Conservation (phyloP, 1,140 invertebrate species). For the Semibalanus balanoides region DNA sequence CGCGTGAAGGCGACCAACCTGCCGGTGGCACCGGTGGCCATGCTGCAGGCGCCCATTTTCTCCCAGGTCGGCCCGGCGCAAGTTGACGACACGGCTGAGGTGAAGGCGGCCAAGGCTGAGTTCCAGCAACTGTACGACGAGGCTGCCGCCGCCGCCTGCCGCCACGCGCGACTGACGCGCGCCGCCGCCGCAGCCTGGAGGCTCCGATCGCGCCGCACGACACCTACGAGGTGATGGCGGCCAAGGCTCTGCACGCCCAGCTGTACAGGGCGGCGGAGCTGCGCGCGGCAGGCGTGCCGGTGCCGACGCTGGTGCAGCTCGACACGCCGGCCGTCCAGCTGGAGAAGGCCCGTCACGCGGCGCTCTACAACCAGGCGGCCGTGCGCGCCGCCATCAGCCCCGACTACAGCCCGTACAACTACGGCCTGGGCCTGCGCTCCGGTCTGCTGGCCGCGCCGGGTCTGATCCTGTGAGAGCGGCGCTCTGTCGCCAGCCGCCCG, state of each 20-base stretch:
- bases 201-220: neutral
- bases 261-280: neutral
- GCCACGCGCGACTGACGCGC: constrained; percentile 1
- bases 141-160: constrained; percentile 7
- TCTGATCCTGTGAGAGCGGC: no score
- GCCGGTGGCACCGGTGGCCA: constrained; percentile 14
- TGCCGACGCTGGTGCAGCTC: constrained; percentile 12
- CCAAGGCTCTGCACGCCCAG: constrained; percentile 15
- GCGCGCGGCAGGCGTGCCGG: neutral
- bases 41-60: neutral
- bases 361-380: neutral
- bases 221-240: constrained; percentile 13
- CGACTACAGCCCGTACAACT: no score
- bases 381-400: neutral
- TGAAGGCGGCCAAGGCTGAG: constrained; percentile 10
- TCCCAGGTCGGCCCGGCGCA: constrained; percentile 7
- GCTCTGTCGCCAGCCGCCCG: no score
- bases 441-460: no score
- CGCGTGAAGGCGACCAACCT: constrained; percentile 22
- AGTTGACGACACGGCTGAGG: constrained; percentile 13
- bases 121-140: constrained; percentile 1
- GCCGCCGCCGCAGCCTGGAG: constrained; percentile 14
- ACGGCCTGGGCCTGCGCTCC: no score
- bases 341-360: constrained; percentile 14
- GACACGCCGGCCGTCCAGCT: constrained; percentile 15